These are phyloP conservation scores for Idaea straminata DNA, from an alignment of 2,888 invertebrate genomes.

Conservation along the genomic window DNA sequence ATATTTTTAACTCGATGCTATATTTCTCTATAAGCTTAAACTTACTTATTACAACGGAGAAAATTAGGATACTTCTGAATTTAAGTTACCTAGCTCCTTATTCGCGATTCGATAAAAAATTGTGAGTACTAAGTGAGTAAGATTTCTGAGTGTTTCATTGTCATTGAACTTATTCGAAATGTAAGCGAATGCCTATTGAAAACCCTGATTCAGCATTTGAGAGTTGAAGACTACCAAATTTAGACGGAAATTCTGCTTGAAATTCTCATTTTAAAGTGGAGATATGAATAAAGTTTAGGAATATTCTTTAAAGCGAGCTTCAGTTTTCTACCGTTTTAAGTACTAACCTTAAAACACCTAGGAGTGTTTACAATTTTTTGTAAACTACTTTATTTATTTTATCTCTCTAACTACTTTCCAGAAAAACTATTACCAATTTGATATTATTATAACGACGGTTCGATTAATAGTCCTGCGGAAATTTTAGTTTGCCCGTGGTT, in stretches of 20 bases:
- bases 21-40: too few species aligned
- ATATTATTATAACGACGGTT: too few species aligned
- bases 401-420: too few species aligned
- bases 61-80: too few species aligned
- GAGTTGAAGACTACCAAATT: background rate
- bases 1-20: too few species aligned
- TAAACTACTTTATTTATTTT: too few species aligned
- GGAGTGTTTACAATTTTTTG: too few species aligned
- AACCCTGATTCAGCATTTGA: background rate
- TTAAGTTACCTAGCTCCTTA: background rate
- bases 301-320: background rate
- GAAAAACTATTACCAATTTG: too few species aligned
- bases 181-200: background rate
- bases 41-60: too few species aligned
- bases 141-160: background rate
- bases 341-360: background rate
- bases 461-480: too few species aligned
- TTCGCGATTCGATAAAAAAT: background rate
- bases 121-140: background rate
- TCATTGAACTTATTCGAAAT: background rate
- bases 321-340: background rate
- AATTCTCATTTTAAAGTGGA: background rate
- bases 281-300: background rate
- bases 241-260: background rate
- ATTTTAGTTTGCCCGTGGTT: too few species aligned